A percentile compares a stretch with the other conserved stretches of the same genome.
phyloP scores from a whole-genome alignment of 2,888 invertebrate genomes.

The Synanthedon vespiformis region DNA sequence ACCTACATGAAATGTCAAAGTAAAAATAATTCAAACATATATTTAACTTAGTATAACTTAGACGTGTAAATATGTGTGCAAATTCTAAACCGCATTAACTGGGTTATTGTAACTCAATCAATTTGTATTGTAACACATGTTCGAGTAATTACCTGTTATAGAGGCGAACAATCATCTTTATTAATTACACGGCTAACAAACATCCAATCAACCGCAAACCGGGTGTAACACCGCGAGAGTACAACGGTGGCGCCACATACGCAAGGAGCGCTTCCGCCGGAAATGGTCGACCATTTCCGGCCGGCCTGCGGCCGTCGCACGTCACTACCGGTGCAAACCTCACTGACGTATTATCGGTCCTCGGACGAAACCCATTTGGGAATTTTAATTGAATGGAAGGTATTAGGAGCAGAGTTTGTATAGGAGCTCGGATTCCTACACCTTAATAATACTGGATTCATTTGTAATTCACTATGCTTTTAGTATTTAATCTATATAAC shows the following conservation, averaged over 20 bases:
- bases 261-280: slow-evolving; percentile 8
- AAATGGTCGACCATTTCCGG: slow-evolving; percentile 9
- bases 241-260: slow-evolving; percentile 8
- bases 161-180: background rate
- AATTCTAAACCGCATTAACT: too few species aligned
- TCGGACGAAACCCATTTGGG: background rate
- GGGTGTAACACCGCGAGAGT: slow-evolving; percentile 7
- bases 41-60: too few species aligned
- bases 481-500: too few species aligned
- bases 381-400: slow-evolving; percentile 1
- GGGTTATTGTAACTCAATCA: too few species aligned
- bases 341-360: slow-evolving; percentile 5
- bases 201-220: slow-evolving; percentile 1
- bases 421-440: background rate
- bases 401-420: background rate
- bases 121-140: too few species aligned
- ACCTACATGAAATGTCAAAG: too few species aligned
- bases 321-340: slow-evolving; percentile 7
- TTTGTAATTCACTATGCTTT: too few species aligned
- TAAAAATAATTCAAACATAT: too few species aligned
- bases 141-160: background rate
- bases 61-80: too few species aligned
- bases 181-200: slow-evolving; percentile 1
- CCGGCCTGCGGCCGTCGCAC: slow-evolving; percentile 1
- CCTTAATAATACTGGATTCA: too few species aligned